Conservation (phyloP, 30 jellyfish, hydroid and myxozoan genomes). For the Chrysaora quinquecirrha region DNA sequence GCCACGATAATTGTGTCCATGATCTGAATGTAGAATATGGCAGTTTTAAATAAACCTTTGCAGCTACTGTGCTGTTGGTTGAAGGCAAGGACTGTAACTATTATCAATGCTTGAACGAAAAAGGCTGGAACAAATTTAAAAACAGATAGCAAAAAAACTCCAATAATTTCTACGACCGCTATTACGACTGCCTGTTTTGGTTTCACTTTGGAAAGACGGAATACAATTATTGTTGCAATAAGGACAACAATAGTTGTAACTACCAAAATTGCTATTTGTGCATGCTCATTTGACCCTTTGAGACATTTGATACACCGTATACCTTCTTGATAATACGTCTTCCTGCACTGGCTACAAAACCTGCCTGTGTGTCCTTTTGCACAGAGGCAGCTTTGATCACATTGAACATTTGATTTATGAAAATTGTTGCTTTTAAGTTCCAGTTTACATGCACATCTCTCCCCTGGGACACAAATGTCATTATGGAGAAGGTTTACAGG, state of each 20-base stretch:
- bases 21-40: constrained; percentile 45
- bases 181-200: constrained; percentile 14
- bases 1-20: constrained; percentile 51
- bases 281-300: not conserved
- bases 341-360: constrained; percentile 60
- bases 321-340: constrained; percentile 47
- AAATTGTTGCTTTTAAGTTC: not conserved
- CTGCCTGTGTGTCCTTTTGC: constrained; percentile 49
- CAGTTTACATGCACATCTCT: constrained; percentile 22
- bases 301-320: constrained; percentile 50
- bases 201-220: not conserved
- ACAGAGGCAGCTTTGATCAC: constrained; percentile 50
- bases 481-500: constrained; percentile 11
- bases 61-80: constrained; percentile 21
- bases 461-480: constrained; percentile 45
- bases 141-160: constrained; percentile 10
- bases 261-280: not conserved
- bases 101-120: constrained; percentile 6
- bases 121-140: constrained; percentile 13
- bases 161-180: constrained; percentile 17
- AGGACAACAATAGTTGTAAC: constrained; percentile 9
- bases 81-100: constrained; percentile 23
- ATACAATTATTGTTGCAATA: not conserved
- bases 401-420: not conserved
- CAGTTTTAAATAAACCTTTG: constrained; percentile 45